Base-by-base conservation (phyloP, 2,113 vertebrate genomes). In the Smithornis capensis region DNA sequence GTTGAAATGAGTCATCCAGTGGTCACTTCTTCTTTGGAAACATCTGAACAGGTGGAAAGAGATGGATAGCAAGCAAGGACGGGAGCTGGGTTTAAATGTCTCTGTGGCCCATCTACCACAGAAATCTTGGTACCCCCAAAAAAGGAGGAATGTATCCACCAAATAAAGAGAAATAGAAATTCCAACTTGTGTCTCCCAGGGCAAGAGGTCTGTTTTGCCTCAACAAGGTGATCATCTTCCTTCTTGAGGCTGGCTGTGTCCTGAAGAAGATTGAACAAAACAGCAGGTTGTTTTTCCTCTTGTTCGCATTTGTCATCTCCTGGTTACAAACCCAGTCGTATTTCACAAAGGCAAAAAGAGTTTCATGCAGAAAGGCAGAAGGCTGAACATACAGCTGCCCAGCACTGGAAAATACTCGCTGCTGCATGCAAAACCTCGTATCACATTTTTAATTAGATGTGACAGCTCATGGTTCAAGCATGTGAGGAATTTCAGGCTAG, bases 391-490 rank as follows among this genome's bases (percentile, higher is more conserved):
- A 22, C 45, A 96, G 87, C 89, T 92, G 75, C 77, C 37, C 1
- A 0, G 42, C 14, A 8, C 89, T 91, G 55, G 75, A 57, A 96
- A 94, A 95, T 52, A 92, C 87, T 75, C 57, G 0, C 75, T 73
- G 87, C 65, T 96, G 56, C 81, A 82, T 92, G 89, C 74, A 91
- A 87, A 90, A 42, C 87, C 64, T 92, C 0, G 2, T 37, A 94
- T 64, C 57, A 75, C 14, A 3, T 75, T 91, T 96, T 92, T 97
- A 96, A 97, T 95, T 96, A 89, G 91, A 96, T 88, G 81, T 95
- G 96, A 96, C 96, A 96, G 94, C 83, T 92, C 10, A 74, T 55
- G 62, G 74, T 92, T 94, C 81, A 97, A 94, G 89, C 87, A 97
- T 95, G 90, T 87, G 76, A 95, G 70, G 94, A 97, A 97, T 97